Conservation (phyloP, 2,888 invertebrate species). For the Apeira syringaria region DNA sequence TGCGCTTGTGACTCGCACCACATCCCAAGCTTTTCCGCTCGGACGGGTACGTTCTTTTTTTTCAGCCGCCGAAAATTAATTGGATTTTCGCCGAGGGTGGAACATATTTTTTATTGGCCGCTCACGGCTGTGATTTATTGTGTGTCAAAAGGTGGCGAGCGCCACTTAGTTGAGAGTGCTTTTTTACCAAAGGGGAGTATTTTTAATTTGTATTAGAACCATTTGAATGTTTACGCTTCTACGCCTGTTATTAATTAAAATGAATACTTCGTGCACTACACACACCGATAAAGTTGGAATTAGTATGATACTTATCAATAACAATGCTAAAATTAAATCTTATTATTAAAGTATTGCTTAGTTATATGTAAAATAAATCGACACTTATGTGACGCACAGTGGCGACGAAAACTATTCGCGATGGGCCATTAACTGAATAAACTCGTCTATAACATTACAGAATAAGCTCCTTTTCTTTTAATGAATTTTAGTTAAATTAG, state of each 20-base stretch:
- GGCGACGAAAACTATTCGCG: no score
- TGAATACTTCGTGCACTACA: constrained; percentile 7
- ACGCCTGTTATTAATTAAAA: constrained; percentile 25
- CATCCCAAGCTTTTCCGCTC: constrained; percentile 67
- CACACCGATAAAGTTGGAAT: no score
- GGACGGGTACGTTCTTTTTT: constrained; percentile 75
- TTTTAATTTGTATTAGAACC: constrained; percentile 60
- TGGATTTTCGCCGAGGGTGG: constrained; percentile 83
- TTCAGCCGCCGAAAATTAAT: constrained; percentile 81
- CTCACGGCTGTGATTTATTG: constrained; percentile 81
- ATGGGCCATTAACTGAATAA: no score
- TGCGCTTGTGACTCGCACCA: constrained; percentile 40
- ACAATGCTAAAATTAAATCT: no score
- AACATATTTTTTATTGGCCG: constrained; percentile 83
- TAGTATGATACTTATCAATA: no score
- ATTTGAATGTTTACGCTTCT: constrained; percentile 36
- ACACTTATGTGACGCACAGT: no score
- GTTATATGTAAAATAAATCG: no score
- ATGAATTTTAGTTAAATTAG: no score
- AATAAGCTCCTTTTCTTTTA: no score
- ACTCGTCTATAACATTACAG: no score
- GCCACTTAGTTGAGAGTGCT: constrained; percentile 78
- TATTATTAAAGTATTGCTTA: no score
- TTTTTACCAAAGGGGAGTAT: constrained; percentile 59
- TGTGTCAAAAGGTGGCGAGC: constrained; percentile 82